phyloP scores from a whole-genome alignment of 1,140 invertebrate genomes.

The Cotesia chilonis region DNA sequence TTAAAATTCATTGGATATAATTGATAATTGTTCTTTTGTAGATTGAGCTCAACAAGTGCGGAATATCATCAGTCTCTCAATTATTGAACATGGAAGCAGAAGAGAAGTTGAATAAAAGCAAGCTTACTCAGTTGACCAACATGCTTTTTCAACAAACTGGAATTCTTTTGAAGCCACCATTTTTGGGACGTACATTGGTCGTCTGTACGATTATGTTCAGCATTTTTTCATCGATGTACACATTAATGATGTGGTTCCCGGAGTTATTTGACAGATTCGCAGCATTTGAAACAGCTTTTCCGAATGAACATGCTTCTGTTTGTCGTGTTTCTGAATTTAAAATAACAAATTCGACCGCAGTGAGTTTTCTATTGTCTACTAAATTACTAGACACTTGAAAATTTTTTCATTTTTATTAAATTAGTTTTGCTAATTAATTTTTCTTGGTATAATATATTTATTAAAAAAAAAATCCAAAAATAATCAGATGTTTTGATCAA shows the following conservation, averaged over 20 bases:
- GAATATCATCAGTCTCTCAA: slow-evolving; percentile 17
- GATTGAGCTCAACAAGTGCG: background rate
- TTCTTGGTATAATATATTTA: too few species aligned
- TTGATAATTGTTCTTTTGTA: background rate
- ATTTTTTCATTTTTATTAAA: too few species aligned
- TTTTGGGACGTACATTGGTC: slow-evolving; percentile 26
- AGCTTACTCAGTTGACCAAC: slow-evolving; percentile 11
- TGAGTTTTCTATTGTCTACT: background rate
- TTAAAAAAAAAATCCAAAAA: too few species aligned
- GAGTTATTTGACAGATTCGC: slow-evolving; percentile 68
- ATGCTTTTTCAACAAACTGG: slow-evolving; percentile 28
- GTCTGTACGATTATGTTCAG: slow-evolving; percentile 20
- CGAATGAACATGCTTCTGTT: slow-evolving; percentile 60
- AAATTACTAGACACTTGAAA: too few species aligned
- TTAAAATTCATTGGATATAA: background rate
- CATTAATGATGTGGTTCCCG: slow-evolving; percentile 64
- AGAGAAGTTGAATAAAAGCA: background rate
- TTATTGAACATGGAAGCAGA: slow-evolving; percentile 36
- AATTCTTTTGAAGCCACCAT: slow-evolving; percentile 30
- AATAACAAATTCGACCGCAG: slow-evolving; percentile 40
- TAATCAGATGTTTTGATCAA: too few species aligned
- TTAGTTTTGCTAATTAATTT: too few species aligned
- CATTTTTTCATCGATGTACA: slow-evolving; percentile 51
- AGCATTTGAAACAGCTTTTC: slow-evolving; percentile 72
- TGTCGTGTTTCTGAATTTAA: slow-evolving; percentile 56